Percentiles rank a stretch among this genome's conserved stretches.
Evolutionary conservation across 2,113 vertebrate species (phyloP).

Genomic region (Maccullochella peelii): DNA sequence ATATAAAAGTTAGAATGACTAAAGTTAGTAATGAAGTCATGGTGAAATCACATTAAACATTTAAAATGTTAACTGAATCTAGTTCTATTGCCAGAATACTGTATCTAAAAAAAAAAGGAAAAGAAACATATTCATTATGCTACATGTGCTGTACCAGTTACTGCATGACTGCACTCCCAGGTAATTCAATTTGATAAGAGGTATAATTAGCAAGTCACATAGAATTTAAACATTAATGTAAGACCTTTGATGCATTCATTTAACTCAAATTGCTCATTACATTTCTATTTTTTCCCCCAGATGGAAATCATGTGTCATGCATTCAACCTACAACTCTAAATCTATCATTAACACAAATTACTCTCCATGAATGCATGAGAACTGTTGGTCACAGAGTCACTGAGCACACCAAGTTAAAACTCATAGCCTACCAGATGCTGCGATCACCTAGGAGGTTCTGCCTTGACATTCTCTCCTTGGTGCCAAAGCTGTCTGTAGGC

Average conservation of each 20-base stretch:
- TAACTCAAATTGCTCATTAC: not conserved
- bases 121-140: not conserved
- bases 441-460: not conserved
- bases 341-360: not conserved
- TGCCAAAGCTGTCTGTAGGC: not conserved
- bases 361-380: not conserved
- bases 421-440: conserved; percentile 19
- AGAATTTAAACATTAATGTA: not conserved
- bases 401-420: conserved; percentile 1
- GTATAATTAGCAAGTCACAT: not conserved
- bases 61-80: not conserved
- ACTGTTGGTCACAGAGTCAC: not conserved
- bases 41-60: not conserved
- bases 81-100: not conserved
- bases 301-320: not conserved
- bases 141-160: not conserved
- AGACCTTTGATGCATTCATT: not conserved
- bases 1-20: not conserved
- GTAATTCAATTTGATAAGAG: conserved; percentile 1
- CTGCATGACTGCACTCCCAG: not conserved
- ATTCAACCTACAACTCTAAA: not conserved
- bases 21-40: not conserved
- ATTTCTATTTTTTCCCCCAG: not conserved
- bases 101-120: not conserved
- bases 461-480: not conserved